Evolutionary conservation across 2,888 invertebrate genomes (phyloP).

Genomic region (Trachelus troglodyta): DNA sequence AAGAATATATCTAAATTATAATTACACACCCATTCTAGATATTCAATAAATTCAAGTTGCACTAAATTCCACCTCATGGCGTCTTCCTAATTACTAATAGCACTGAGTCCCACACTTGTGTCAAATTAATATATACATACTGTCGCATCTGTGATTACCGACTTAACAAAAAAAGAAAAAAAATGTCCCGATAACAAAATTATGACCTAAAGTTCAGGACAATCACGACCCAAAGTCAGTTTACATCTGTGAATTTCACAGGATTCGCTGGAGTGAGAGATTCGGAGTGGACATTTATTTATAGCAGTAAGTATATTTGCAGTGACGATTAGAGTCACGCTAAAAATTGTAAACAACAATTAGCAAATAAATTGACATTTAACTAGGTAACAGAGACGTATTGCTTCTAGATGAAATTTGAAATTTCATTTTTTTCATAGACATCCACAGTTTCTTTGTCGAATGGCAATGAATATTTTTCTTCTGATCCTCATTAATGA

Average conservation of each 20-base stretch:
- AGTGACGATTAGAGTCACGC: conserved; percentile 34
- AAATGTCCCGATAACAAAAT: background rate
- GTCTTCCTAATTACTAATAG: background rate
- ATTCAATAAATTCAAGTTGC: conserved; percentile 20
- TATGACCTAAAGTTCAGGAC: background rate
- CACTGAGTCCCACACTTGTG: background rate
- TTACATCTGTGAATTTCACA: background rate
- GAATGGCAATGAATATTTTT: background rate
- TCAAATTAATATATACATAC: background rate
- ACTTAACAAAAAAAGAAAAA: background rate
- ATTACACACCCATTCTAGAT: conserved; percentile 27
- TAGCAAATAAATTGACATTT: background rate
- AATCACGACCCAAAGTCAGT: background rate
- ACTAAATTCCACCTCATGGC: background rate
- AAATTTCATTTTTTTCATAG: background rate
- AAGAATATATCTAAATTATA: conserved; percentile 13
- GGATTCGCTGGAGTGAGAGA: background rate
- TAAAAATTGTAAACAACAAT: conserved; percentile 24
- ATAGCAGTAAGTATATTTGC: conserved; percentile 37
- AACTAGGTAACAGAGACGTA: background rate
- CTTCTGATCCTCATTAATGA: background rate
- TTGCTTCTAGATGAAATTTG: background rate
- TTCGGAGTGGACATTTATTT: conserved; percentile 36
- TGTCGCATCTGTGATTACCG: background rate
- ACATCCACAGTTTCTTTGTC: background rate